Evolutionary conservation across 2,888 invertebrate species (phyloP).

Genomic region (Miltochrista miniata): DNA sequence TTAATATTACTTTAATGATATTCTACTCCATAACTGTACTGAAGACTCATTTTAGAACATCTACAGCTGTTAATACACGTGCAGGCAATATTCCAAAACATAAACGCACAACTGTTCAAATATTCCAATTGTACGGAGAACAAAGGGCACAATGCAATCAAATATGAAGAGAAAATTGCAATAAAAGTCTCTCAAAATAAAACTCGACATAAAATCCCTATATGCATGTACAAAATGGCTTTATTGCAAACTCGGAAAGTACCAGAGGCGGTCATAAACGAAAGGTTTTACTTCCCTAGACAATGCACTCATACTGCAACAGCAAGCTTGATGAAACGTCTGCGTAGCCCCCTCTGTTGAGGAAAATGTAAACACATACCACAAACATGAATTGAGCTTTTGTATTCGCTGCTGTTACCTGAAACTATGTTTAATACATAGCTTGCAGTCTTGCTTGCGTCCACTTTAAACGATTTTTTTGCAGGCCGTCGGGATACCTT

Average conservation of each 20-base stretch:
- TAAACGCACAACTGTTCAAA: conserved; percentile 6
- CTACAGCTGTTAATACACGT: neutral
- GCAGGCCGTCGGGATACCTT: too few species aligned
- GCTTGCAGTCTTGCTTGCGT: too few species aligned
- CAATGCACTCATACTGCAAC: conserved; percentile 54
- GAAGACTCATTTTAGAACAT: neutral
- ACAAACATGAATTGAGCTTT: conserved; percentile 53
- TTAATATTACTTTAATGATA: neutral
- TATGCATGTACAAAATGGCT: conserved; percentile 41
- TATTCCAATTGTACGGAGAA: conserved; percentile 12
- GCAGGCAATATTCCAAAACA: neutral
- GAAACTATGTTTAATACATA: neutral
- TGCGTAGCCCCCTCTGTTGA: conserved; percentile 17
- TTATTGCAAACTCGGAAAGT: conserved; percentile 39
- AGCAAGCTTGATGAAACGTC: conserved; percentile 60
- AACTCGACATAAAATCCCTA: conserved; percentile 32
- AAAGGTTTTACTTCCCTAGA: conserved; percentile 51
- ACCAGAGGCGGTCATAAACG: conserved; percentile 35
- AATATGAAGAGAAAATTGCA: conserved; percentile 16
- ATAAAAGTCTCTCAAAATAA: conserved; percentile 30
- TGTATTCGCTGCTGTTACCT: conserved; percentile 27
- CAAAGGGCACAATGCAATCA: conserved; percentile 6
- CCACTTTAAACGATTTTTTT: too few species aligned
- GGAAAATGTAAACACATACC: conserved; percentile 49
- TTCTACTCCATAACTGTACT: neutral